These are phyloP conservation scores for Ranitomeya imitator DNA, from an alignment of 2,113 vertebrate species.

Conservation along the genomic window DNA sequence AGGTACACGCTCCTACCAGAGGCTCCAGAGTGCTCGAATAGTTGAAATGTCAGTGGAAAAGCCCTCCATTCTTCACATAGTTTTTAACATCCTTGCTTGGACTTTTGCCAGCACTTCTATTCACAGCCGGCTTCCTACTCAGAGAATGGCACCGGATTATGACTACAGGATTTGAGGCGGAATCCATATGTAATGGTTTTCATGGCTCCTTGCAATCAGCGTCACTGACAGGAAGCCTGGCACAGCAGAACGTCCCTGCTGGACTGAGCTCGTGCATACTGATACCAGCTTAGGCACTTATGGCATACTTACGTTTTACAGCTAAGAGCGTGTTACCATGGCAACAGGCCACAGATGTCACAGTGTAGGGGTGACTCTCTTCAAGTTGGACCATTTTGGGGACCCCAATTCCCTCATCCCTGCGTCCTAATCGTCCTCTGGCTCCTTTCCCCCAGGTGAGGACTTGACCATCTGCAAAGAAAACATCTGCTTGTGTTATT, in stretches of 20 bases:
- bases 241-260: constrained; percentile 27
- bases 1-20: constrained; percentile 20
- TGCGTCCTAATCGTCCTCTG: constrained; percentile 90
- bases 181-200: neutral
- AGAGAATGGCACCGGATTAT: constrained; percentile 21
- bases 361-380: constrained; percentile 83
- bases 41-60: constrained; percentile 33
- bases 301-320: constrained; percentile 85
- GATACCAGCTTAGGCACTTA: neutral
- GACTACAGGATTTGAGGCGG: neutral
- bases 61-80: constrained; percentile 39
- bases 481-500: neutral
- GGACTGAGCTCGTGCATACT: constrained; percentile 22
- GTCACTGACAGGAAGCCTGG: neutral
- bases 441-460: constrained; percentile 98
- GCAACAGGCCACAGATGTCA: constrained; percentile 96
- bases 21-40: constrained; percentile 17
- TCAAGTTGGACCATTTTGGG: constrained; percentile 87
- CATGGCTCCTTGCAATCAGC: constrained; percentile 14
- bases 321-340: constrained; percentile 96
- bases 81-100: constrained; percentile 35
- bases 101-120: constrained; percentile 10
- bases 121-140: neutral
- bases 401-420: constrained; percentile 85
- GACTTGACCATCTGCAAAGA: constrained; percentile 84